Percentiles rank a stretch among this genome's conserved stretches.
Conservation (phyloP, 2,888 invertebrate genomes). For the Dusona sp. region DNA sequence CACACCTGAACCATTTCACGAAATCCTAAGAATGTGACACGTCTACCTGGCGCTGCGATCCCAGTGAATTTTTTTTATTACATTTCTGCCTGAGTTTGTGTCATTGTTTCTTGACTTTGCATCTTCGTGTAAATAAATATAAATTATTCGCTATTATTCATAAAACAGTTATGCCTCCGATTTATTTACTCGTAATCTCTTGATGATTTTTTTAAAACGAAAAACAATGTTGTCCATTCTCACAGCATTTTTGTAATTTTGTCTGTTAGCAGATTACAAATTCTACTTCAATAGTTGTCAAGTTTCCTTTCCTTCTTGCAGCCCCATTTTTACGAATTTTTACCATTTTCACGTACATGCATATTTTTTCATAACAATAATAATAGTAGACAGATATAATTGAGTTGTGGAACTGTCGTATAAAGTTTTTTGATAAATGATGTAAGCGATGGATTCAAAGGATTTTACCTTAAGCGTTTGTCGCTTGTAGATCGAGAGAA, state of each 20-base stretch:
- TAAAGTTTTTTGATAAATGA: slow-evolving; percentile 23
- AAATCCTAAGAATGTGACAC: slow-evolving; percentile 32
- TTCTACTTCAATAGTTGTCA: background rate
- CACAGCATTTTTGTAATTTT: background rate
- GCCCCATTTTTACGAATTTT: background rate
- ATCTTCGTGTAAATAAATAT: background rate
- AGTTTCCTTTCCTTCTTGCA: background rate
- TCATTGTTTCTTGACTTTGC: background rate
- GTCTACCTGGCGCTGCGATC: background rate
- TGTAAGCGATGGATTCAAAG: slow-evolving; percentile 5
- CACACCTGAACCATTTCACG: slow-evolving; percentile 15
- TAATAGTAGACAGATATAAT: background rate
- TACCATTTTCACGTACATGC: background rate
- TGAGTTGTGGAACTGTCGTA: background rate
- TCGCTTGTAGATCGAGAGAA: slow-evolving; percentile 8
- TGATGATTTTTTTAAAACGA: background rate
- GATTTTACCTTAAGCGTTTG: slow-evolving; percentile 47
- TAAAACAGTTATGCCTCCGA: background rate
- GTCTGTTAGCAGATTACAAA: background rate
- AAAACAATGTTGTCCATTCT: background rate
- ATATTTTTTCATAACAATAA: background rate
- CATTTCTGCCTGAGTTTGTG: background rate
- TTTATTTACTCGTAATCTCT: background rate
- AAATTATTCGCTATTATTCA: background rate
- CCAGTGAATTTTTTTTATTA: background rate